These are phyloP conservation scores for Melanostoma mellinum DNA, from an alignment of 2,888 invertebrate genomes.

Conservation along the genomic window DNA sequence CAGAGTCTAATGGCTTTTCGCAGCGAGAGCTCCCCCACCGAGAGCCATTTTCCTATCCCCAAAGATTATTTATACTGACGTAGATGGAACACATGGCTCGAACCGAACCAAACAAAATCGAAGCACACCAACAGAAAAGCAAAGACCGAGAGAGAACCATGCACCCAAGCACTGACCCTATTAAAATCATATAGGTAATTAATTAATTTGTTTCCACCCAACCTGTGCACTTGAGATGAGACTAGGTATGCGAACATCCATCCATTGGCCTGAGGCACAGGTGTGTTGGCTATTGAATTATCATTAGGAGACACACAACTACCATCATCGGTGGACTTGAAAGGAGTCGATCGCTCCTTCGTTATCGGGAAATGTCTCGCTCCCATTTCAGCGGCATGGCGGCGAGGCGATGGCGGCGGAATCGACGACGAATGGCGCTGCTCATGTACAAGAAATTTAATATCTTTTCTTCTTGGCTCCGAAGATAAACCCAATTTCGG, in stretches of 20 bases:
- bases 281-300: conserved; percentile 71
- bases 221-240: conserved; percentile 16
- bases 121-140: conserved; percentile 29
- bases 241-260: conserved; percentile 16
- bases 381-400: conserved; percentile 45
- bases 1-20: conserved; percentile 70
- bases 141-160: conserved; percentile 44
- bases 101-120: background rate
- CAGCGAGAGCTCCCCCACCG: conserved; percentile 62
- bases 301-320: conserved; percentile 51
- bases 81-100: conserved; percentile 39
- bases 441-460: conserved; percentile 65
- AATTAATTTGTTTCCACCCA: conserved; percentile 67
- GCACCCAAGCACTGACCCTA: conserved; percentile 65
- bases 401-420: conserved; percentile 12
- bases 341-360: conserved; percentile 35
- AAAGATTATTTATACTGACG: conserved; percentile 55
- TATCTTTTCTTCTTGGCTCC: conserved; percentile 46
- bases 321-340: conserved; percentile 56
- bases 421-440: conserved; percentile 3
- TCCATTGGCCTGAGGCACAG: conserved; percentile 57
- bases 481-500: conserved; percentile 50
- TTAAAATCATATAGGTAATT: conserved; percentile 72
- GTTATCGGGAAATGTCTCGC: conserved; percentile 49
- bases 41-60: conserved; percentile 10